Conservation (phyloP, 2,888 invertebrate genomes). For the Cerceris ruficornis region DNA sequence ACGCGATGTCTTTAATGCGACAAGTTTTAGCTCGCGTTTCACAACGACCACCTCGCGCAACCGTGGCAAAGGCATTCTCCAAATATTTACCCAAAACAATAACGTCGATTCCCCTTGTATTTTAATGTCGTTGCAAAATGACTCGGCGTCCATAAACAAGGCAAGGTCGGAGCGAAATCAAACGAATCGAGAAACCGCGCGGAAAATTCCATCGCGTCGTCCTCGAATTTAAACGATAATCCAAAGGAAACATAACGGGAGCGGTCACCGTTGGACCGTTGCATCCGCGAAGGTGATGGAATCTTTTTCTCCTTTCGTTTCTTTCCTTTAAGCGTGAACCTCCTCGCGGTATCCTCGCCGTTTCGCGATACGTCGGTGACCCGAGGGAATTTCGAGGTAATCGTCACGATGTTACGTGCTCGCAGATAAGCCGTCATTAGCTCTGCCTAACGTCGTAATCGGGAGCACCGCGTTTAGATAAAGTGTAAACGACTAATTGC, state of each 20-base stretch:
- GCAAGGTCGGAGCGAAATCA: slow-evolving; percentile 62
- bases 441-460: too few relatives aligned
- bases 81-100: slow-evolving; percentile 48
- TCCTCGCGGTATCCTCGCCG: too few relatives aligned
- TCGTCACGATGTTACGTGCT: too few relatives aligned
- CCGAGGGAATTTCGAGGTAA: too few relatives aligned
- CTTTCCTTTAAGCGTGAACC: too few relatives aligned
- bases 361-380: too few relatives aligned
- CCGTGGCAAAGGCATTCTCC: slow-evolving; percentile 13
- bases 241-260: slow-evolving; percentile 33
- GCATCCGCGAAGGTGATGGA: slow-evolving; percentile 23
- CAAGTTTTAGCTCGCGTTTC: not conserved
- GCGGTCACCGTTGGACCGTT: slow-evolving; percentile 36
- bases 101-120: slow-evolving; percentile 8
- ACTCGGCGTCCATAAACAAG: slow-evolving; percentile 51
- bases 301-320: not conserved
- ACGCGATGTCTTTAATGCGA: not conserved
- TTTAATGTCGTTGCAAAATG: slow-evolving; percentile 39
- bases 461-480: not conserved
- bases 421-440: too few relatives aligned
- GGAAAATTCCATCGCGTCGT: slow-evolving; percentile 65
- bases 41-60: slow-evolving; percentile 3
- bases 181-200: slow-evolving; percentile 59
- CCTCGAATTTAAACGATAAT: slow-evolving; percentile 66
- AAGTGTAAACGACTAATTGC: not conserved